Evolutionary conservation across 2,797 vertebrate species (phyloP), one percentile per base, ranked within the genome.

Genomic region (Mus spretus): DNA sequence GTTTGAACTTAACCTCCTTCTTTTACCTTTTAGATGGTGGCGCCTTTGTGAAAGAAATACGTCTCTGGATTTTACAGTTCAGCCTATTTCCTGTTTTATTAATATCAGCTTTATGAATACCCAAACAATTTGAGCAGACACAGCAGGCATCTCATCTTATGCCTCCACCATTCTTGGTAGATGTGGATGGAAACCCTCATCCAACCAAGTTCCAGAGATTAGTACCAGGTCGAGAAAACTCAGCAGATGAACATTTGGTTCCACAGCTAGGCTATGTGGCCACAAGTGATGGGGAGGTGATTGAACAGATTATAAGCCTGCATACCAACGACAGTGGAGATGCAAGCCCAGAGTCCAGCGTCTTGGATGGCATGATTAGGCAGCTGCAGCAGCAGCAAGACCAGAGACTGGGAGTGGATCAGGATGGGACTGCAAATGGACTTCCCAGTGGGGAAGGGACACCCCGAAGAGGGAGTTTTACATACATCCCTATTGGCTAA

Each of bases 251-350:
- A n/a, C n/a, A n/a, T n/a, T n/a, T n/a, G n/a, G n/a, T n/a, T n/a
- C n/a, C n/a, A n/a, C n/a, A n/a, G n/a, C n/a, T n/a, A n/a, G n/a
- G n/a, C n/a, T n/a, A n/a, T n/a, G n/a, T n/a, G n/a, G n/a, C n/a
- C n/a, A n/a, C n/a, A n/a, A n/a, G 99, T 98, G 99, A 99, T 44
- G 99, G 99, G 7, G 99, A 99, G 97, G 99, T 99, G 80, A 99
- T 99, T 80, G 99, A 99, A 97, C 99, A 99, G 98, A 99, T 99
- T 95, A 99, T 99, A 98, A 99, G 99, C 96, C 99, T 99, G 89
- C 99, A 99, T 97, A 99, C 99, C 0, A 97, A 98, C 74, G 99
- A 99, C 59, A 99, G 98, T 1, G 99, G 99, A 92, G 99, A 99
- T 28, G 98, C 98, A 26, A 97, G 98, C 10, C 31, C 98, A 6